Percentiles rank a stretch among this genome's conserved stretches.
phyloP scores from a whole-genome alignment of 2,888 invertebrate genomes.

The Melipona bicolor region DNA sequence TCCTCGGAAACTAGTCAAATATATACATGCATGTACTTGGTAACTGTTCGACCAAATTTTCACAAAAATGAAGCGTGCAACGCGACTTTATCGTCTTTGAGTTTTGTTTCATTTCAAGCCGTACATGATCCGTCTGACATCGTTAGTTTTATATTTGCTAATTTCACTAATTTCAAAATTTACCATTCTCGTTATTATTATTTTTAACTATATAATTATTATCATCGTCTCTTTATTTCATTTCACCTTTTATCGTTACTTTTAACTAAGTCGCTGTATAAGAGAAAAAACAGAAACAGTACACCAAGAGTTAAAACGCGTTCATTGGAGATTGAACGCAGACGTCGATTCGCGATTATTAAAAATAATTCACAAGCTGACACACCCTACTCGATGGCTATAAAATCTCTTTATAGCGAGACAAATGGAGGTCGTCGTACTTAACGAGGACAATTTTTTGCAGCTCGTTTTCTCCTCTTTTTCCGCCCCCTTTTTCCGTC shows the following conservation, averaged over 20 bases:
- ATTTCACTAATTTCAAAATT: too few relatives aligned
- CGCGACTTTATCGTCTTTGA: too few relatives aligned
- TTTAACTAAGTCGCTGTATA: too few relatives aligned
- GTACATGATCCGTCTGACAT: background rate
- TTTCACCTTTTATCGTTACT: too few relatives aligned
- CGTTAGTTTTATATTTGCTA: background rate
- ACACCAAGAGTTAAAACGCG: too few relatives aligned
- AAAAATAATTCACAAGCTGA: constrained; percentile 36
- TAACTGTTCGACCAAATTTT: background rate
- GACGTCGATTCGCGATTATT: constrained; percentile 13
- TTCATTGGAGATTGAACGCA: background rate
- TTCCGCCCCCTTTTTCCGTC: constrained; percentile 22
- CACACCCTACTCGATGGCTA: constrained; percentile 17
- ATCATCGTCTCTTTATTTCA: too few relatives aligned
- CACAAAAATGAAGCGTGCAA: background rate
- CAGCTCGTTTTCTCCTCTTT: constrained; percentile 15
- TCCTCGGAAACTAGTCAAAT: too few relatives aligned
- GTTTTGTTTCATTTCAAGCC: background rate
- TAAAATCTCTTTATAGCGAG: constrained; percentile 50
- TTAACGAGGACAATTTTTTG: constrained; percentile 53
- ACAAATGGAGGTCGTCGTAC: constrained; percentile 53
- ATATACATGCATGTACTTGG: background rate
- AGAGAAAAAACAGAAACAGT: too few relatives aligned
- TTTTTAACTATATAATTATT: too few relatives aligned
- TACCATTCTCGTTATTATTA: too few relatives aligned